Conservation (phyloP, 2,113 vertebrate genomes). For the Turdus rufiventris region DNA sequence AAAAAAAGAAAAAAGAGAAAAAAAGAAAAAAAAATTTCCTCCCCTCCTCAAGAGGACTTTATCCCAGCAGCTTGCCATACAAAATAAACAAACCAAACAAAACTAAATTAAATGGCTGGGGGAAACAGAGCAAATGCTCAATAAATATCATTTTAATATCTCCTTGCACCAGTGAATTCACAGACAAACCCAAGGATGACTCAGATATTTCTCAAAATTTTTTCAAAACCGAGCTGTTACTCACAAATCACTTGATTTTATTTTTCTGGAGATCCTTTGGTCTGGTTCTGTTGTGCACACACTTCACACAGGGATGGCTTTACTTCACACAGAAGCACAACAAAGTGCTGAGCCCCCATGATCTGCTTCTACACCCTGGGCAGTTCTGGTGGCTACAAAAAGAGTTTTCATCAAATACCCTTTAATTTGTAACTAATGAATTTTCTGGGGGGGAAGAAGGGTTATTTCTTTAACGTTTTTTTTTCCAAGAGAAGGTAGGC, state of each 20-base stretch:
- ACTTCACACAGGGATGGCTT: neutral
- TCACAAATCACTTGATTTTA: neutral
- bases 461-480: neutral
- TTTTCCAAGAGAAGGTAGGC: neutral
- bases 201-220: slow-evolving; percentile 1
- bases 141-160: neutral
- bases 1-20: neutral
- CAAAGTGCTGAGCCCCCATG: neutral
- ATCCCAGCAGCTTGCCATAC: neutral
- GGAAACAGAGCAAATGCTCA: neutral
- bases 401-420: neutral
- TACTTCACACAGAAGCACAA: neutral
- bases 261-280: neutral
- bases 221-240: neutral
- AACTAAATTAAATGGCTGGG: neutral
- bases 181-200: neutral
- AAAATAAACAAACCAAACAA: neutral
- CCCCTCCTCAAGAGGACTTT: neutral
- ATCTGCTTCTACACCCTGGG: neutral
- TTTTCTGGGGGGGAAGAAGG: accelerated
- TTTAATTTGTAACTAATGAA: neutral
- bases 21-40: neutral
- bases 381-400: neutral
- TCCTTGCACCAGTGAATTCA: neutral
- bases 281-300: neutral